Percentiles rank a stretch among this genome's conserved stretches.
phyloP scores from a whole-genome alignment of 2,888 invertebrate genomes.

The Acrocyrtus sp. region DNA sequence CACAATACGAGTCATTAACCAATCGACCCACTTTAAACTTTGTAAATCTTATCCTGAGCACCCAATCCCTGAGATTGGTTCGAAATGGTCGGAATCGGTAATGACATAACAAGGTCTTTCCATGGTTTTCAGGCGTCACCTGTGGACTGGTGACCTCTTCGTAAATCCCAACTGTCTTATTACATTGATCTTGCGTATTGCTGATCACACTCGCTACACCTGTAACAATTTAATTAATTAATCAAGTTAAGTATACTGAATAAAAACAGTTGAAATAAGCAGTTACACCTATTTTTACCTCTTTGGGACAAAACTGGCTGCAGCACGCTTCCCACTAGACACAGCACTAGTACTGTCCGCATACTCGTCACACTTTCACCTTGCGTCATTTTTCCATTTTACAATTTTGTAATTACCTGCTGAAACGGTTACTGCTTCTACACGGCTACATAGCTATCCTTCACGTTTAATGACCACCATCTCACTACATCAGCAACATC shows the following conservation, averaged over 20 bases:
- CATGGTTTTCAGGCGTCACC: constrained; percentile 82
- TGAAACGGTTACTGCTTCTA: no score
- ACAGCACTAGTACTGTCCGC: no score
- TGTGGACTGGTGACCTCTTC: constrained; percentile 91
- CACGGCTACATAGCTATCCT: no score
- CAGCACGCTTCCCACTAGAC: no score
- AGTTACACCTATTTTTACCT: neutral
- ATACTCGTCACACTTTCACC: no score
- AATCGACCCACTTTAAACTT: constrained; percentile 91
- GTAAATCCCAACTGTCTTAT: constrained; percentile 93
- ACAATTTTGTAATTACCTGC: no score
- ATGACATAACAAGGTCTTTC: constrained; percentile 85
- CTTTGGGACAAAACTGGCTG: no score
- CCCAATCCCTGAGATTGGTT: constrained; percentile 90
- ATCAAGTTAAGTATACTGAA: no score
- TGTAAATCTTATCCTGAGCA: constrained; percentile 87
- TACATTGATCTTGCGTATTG: constrained; percentile 78
- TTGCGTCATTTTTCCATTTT: no score
- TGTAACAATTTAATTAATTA: neutral
- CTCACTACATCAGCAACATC: no score
- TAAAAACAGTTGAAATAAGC: neutral
- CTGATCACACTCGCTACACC: constrained; percentile 31
- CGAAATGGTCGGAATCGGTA: constrained; percentile 90
- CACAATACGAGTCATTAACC: constrained; percentile 87
- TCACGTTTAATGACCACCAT: no score